phyloP scores from a whole-genome alignment of 2,888 invertebrate species.

The Lithophane socia region DNA sequence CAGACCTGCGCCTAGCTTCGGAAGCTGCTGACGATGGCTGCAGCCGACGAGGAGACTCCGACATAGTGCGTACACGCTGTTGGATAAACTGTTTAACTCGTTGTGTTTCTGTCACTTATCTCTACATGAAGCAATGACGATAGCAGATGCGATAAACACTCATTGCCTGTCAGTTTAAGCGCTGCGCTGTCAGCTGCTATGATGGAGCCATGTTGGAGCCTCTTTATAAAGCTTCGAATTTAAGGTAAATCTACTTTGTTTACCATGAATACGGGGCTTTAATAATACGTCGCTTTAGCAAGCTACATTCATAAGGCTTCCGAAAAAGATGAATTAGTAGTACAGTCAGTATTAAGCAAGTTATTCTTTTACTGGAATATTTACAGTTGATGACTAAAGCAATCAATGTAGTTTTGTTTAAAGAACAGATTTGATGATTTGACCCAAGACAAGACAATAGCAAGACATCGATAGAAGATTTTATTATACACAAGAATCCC shows the following conservation, averaged over 20 bases:
- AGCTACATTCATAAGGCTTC: background rate
- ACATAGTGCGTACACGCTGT: constrained; percentile 84
- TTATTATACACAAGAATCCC: background rate
- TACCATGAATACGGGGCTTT: background rate
- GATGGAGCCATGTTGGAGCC: background rate
- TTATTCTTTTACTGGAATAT: background rate
- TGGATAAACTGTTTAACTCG: constrained; percentile 63
- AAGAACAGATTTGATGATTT: background rate
- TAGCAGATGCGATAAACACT: background rate
- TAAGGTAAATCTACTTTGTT: background rate
- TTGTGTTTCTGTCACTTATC: constrained; percentile 46
- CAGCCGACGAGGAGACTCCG: constrained; percentile 85
- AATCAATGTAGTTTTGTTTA: background rate
- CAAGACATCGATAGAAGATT: background rate
- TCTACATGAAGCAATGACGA: background rate
- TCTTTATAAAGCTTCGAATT: background rate
- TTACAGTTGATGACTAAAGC: background rate
- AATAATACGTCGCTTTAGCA: background rate
- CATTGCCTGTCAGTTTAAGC: background rate
- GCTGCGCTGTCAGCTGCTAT: too few species aligned
- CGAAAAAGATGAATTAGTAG: background rate
- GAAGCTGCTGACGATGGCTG: constrained; percentile 75
- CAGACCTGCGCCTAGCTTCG: constrained; percentile 82
- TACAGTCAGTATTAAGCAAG: background rate
- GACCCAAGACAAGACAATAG: background rate